Evolutionary conservation across 2,797 vertebrate genomes (phyloP).

Genomic region (Pseudopleuronectes americanus): DNA sequence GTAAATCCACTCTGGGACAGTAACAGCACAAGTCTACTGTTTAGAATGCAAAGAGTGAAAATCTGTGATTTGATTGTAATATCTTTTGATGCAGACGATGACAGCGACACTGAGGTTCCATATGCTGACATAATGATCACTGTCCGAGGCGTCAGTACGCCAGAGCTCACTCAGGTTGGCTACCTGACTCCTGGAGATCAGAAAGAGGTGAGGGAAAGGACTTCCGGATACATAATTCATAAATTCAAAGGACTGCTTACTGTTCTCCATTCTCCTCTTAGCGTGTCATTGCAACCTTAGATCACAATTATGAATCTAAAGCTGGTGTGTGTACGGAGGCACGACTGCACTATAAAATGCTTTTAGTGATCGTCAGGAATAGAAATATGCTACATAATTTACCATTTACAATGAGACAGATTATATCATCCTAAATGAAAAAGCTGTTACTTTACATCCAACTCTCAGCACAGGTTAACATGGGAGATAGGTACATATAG

Average conservation of each 20-base stretch:
- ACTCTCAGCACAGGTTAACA: background rate
- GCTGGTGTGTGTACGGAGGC: background rate
- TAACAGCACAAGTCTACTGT: background rate
- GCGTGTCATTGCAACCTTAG: background rate
- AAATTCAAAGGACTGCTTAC: no score
- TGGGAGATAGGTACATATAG: background rate
- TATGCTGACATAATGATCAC: constrained; percentile 88
- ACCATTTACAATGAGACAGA: background rate
- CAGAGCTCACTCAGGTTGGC: constrained; percentile 76
- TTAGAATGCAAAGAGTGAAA: background rate
- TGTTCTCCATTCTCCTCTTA: background rate
- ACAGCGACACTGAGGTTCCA: constrained; percentile 84
- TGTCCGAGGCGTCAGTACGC: constrained; percentile 81
- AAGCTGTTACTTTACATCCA: background rate
- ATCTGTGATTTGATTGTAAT: background rate
- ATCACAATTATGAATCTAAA: background rate
- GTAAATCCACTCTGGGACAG: constrained; percentile 40
- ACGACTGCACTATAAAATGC: background rate
- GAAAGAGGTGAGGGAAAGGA: constrained; percentile 69
- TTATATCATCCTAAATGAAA: background rate
- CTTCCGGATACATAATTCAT: no score
- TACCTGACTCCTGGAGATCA: constrained; percentile 65
- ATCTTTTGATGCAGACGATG: constrained; percentile 70
- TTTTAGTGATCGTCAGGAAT: no score
- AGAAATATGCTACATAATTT: no score